Conservation (phyloP, 1,140 invertebrate species). For the Cepaea nemoralis region DNA sequence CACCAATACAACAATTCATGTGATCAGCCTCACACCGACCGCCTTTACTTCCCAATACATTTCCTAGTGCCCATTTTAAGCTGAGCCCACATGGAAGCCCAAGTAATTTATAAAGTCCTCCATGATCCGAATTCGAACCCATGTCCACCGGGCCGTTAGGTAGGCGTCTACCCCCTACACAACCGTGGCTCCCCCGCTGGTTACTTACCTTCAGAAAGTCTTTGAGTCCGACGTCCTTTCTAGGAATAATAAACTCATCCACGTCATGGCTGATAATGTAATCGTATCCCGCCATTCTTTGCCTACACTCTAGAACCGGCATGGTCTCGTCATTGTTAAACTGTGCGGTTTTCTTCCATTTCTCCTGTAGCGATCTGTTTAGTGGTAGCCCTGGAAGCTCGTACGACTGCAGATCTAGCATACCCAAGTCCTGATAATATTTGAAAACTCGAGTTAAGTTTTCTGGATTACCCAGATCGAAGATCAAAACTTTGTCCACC, state of each 20-base stretch:
- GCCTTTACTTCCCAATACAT: no score
- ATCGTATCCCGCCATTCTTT: conserved; percentile 39
- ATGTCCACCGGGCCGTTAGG: no score
- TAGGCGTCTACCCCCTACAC: no score
- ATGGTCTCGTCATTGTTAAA: conserved; percentile 43
- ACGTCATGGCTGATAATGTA: conserved; percentile 37
- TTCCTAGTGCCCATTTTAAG: no score
- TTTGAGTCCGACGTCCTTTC: conserved; percentile 20
- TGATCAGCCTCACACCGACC: no score
- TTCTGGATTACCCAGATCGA: conserved; percentile 32
- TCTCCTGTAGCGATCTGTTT: conserved; percentile 1
- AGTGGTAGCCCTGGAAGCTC: conserved; percentile 35
- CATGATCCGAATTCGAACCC: no score
- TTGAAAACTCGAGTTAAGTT: conserved; percentile 30
- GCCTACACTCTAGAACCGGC: conserved; percentile 44
- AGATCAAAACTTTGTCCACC: conserved; percentile 42
- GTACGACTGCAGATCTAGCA: conserved; percentile 34
- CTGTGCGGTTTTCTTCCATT: conserved; percentile 5
- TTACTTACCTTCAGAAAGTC: conserved; percentile 32
- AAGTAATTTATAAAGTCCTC: no score
- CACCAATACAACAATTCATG: no score
- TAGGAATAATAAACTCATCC: conserved; percentile 42
- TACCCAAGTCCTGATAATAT: conserved; percentile 36
- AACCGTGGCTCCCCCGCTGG: no score
- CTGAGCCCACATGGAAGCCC: no score